Conservation (phyloP, 2,888 invertebrate species). For the Dolichomitus sp. region DNA sequence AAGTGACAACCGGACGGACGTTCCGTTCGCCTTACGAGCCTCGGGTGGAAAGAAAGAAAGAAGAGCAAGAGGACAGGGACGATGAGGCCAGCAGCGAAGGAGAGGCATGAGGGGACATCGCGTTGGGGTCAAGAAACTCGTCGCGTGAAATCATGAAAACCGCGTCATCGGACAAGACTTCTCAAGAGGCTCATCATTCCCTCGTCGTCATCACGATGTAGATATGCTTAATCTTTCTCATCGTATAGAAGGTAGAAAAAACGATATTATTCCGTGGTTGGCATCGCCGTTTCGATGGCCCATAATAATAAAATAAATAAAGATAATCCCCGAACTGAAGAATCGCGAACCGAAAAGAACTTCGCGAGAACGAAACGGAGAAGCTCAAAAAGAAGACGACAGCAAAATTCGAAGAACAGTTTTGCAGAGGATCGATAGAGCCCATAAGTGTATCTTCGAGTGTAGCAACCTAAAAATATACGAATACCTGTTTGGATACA, state of each 20-base stretch:
- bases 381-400: background rate
- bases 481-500: conserved; percentile 7
- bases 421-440: background rate
- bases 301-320: conserved; percentile 10
- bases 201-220: background rate
- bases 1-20: conserved; percentile 70
- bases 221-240: conserved; percentile 11
- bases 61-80: conserved; percentile 26
- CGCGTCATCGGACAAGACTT: conserved; percentile 46
- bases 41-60: conserved; percentile 29
- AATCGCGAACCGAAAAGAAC: background rate
- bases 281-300: background rate
- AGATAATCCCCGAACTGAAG: background rate
- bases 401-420: background rate
- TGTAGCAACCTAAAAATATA: conserved; percentile 5
- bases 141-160: conserved; percentile 45
- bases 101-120: conserved; percentile 13
- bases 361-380: background rate
- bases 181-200: conserved; percentile 23
- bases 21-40: conserved; percentile 57
- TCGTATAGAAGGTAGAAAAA: background rate
- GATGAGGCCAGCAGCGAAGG: conserved; percentile 28
- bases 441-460: conserved; percentile 4
- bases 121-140: conserved; percentile 52
- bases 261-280: background rate